These are phyloP conservation scores for Polydrusus tereticollis DNA, from an alignment of 2,888 invertebrate species.

Conservation along the genomic window DNA sequence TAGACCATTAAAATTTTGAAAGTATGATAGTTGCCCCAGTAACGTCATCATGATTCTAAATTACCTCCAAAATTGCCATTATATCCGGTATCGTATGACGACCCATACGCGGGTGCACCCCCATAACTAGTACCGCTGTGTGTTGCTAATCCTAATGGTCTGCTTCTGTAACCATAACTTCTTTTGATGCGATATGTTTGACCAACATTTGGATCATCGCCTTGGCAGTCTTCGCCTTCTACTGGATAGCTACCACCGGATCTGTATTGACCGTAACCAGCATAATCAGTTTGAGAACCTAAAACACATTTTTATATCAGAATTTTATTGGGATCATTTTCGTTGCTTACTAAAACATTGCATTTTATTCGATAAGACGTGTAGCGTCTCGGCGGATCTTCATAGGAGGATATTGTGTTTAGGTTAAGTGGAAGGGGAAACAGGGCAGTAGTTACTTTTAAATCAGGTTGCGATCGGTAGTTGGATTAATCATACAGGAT, in stretches of 20 bases:
- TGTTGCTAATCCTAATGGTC: conserved; percentile 41
- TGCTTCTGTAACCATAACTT: conserved; percentile 48
- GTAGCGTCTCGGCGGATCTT: no score
- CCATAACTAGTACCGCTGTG: not conserved
- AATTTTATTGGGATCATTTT: not conserved
- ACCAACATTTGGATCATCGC: conserved; percentile 48
- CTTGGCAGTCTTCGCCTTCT: conserved; percentile 50
- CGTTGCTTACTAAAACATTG: not conserved
- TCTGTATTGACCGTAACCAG: conserved; percentile 47
- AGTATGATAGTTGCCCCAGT: not conserved
- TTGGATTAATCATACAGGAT: no score
- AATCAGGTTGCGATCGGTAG: no score
- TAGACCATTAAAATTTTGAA: not conserved
- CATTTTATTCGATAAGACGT: no score
- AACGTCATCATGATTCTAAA: conserved; percentile 5
- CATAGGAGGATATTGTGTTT: no score
- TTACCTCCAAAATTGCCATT: not conserved
- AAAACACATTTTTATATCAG: not conserved
- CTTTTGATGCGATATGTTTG: conserved; percentile 46
- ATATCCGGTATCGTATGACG: conserved; percentile 8
- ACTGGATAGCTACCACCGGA: conserved; percentile 34
- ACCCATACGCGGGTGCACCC: no score
- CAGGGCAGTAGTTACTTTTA: no score
- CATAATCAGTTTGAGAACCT: conserved; percentile 24
- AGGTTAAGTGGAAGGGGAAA: no score